Percentiles rank a stretch among this genome's conserved stretches.
phyloP scores from a whole-genome alignment of 37 sponge, comb jelly and placozoan species.

The Petrosia ficiformis region DNA sequence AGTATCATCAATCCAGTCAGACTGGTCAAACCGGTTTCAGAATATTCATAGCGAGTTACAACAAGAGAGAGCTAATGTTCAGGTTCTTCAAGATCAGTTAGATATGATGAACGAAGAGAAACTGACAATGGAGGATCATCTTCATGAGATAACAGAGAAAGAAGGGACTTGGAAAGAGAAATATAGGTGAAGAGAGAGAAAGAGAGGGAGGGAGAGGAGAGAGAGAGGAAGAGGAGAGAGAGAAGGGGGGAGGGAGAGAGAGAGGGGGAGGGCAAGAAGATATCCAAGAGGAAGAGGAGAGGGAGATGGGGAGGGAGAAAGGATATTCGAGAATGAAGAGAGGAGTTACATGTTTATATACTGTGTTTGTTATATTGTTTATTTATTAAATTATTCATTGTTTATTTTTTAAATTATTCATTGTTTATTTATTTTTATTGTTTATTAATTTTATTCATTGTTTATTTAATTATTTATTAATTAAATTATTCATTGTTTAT shows the following conservation, averaged over 20 bases:
- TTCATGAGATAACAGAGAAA: not conserved
- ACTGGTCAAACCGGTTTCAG: not conserved
- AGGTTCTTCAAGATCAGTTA: not conserved
- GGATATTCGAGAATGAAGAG: too few relatives aligned
- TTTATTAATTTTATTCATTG: too few relatives aligned
- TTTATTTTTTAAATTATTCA: too few relatives aligned
- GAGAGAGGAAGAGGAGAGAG: not conserved
- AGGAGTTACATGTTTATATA: too few relatives aligned
- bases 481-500: not conserved
- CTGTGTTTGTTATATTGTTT: too few relatives aligned
- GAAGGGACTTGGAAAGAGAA: not conserved
- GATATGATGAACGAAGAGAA: not conserved
- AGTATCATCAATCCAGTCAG: not conserved
- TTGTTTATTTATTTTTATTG: too few relatives aligned
- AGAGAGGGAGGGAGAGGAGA: constrained; percentile 1
- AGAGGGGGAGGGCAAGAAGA: not conserved
- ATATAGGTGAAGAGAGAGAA: not conserved
- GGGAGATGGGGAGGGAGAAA: not conserved
- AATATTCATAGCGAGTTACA: not conserved
- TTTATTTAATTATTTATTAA: too few relatives aligned
- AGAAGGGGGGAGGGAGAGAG: constrained; percentile 4
- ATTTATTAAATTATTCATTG: too few relatives aligned
- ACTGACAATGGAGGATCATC: not conserved
- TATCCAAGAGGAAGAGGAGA: not conserved
- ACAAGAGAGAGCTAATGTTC: not conserved